Percentiles rank a stretch among this genome's conserved stretches.
phyloP scores from a whole-genome alignment of 2,797 vertebrate genomes.

The Florisuga fusca region DNA sequence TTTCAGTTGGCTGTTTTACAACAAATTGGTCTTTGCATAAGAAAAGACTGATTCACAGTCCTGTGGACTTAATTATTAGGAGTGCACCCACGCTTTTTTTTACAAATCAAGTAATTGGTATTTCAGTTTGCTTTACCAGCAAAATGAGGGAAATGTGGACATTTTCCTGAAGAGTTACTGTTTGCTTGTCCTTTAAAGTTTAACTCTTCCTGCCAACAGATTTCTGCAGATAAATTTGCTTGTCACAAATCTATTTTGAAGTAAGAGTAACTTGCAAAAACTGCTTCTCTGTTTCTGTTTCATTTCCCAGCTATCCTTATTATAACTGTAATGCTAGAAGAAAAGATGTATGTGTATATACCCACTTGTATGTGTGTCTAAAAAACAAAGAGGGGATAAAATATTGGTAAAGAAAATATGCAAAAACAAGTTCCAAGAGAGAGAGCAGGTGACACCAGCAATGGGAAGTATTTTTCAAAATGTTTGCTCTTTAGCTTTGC shows the following conservation, averaged over 20 bases:
- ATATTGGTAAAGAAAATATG: not conserved
- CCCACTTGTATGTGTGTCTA: fast-evolving
- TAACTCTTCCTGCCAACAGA: not conserved
- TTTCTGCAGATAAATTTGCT: not conserved
- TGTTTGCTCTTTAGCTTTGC: not conserved
- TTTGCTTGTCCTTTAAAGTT: constrained; percentile 48
- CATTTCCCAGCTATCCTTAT: not conserved
- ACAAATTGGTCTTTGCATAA: not conserved
- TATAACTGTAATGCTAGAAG: not conserved
- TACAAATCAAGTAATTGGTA: not conserved
- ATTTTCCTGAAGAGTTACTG: not conserved
- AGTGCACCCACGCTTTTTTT: not conserved
- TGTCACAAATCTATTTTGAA: not conserved
- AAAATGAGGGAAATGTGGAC: not conserved
- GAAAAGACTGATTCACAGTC: not conserved
- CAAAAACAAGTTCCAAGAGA: not conserved
- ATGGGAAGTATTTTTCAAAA: not conserved
- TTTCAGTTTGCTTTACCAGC: not conserved
- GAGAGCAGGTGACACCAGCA: not conserved
- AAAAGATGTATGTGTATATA: not conserved
- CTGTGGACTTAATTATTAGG: not conserved
- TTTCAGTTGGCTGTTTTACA: not conserved
- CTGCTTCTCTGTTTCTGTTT: not conserved
- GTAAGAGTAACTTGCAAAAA: not conserved
- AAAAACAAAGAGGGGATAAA: not conserved